These are phyloP conservation scores for Gymnoscelis rufifasciata DNA, from an alignment of 2,888 invertebrate genomes.

Conservation along the genomic window DNA sequence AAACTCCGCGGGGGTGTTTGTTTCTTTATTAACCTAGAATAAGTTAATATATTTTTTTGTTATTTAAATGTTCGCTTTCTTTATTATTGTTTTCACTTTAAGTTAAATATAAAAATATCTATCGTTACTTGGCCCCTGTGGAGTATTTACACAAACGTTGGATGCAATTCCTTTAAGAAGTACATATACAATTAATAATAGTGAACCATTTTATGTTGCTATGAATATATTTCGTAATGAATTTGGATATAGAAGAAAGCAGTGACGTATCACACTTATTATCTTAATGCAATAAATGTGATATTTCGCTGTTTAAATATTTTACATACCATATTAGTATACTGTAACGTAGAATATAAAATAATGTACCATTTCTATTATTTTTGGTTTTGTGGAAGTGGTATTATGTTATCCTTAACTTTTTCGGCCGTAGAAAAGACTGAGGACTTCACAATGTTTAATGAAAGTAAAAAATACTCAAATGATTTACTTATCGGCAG, in stretches of 20 bases:
- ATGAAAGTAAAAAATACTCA: constrained; percentile 61
- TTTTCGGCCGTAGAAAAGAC: constrained; percentile 74
- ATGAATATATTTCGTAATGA: constrained; percentile 45
- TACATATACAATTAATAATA: constrained; percentile 29
- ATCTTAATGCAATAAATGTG: constrained; percentile 43
- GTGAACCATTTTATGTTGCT: constrained; percentile 19
- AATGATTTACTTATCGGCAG: constrained; percentile 51
- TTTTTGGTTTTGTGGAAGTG: constrained; percentile 31
- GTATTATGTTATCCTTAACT: constrained; percentile 48
- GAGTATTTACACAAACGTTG: constrained; percentile 41
- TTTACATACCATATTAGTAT: constrained; percentile 77
- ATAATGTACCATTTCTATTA: constrained; percentile 62
- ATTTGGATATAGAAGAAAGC: constrained; percentile 36
- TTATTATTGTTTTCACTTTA: constrained; percentile 56
- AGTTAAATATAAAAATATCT: constrained; percentile 42
- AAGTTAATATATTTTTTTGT: constrained; percentile 67
- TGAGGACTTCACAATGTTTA: constrained; percentile 64
- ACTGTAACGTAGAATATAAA: constrained; percentile 57
- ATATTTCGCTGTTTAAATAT: constrained; percentile 60
- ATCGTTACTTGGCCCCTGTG: constrained; percentile 51
- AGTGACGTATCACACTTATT: constrained; percentile 50
- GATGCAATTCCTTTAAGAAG: constrained; percentile 48
- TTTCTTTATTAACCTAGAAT: constrained; percentile 58
- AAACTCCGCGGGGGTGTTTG: constrained; percentile 50
- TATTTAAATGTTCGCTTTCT: constrained; percentile 55